Percentiles rank a stretch among this genome's conserved stretches.
phyloP scores from a whole-genome alignment of 2,113 vertebrate genomes.

The Tichodroma muraria region DNA sequence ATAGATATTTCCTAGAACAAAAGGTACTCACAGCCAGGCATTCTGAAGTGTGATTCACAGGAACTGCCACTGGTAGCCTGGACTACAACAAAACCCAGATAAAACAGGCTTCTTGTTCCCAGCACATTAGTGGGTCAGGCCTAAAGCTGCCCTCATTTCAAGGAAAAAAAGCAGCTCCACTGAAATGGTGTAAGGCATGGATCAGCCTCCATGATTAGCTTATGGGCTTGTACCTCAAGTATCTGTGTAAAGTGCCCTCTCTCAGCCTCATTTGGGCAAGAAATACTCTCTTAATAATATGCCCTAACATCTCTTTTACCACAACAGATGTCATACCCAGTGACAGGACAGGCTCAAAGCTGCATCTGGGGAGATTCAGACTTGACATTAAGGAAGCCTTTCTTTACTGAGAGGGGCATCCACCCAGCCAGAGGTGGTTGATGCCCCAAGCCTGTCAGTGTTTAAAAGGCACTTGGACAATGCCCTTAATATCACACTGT shows the following conservation, averaged over 20 bases:
- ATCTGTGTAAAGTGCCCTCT: neutral
- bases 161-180: neutral
- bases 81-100: neutral
- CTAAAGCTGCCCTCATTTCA: neutral
- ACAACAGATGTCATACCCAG: neutral
- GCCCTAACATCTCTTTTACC: neutral
- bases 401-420: neutral
- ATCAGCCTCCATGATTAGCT: rapidly evolving
- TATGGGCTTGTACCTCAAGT: neutral
- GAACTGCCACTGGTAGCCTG: neutral
- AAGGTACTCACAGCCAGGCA: neutral
- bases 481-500: neutral
- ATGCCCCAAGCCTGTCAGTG: neutral
- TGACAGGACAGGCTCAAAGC: neutral
- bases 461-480: neutral
- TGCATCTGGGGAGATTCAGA: neutral
- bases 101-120: neutral
- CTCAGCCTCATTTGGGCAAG: neutral
- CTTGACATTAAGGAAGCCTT: neutral
- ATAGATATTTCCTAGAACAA: neutral
- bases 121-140: neutral
- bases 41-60: neutral
- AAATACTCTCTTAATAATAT: neutral
- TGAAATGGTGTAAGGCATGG: neutral
- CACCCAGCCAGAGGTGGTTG: neutral